Percentiles rank a stretch among this genome's conserved stretches.
phyloP scores from a whole-genome alignment of 2,113 vertebrate species.

The Brevimyrus niger region DNA sequence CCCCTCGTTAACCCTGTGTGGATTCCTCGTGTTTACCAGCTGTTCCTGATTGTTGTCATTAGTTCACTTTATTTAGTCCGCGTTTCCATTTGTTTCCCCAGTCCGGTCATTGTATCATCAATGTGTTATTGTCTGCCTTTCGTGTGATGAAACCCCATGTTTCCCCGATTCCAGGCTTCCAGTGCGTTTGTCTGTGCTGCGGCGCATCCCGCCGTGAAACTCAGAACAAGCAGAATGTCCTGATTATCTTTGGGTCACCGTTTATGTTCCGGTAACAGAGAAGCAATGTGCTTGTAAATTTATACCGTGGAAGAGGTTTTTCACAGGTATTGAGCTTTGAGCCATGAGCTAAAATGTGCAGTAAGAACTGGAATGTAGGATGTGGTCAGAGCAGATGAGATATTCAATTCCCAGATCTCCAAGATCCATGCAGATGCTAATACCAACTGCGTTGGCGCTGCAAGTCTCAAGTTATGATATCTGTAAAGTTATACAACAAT shows the following conservation, averaged over 20 bases:
- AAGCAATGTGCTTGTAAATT: neutral
- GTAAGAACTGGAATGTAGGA: neutral
- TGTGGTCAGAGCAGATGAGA: neutral
- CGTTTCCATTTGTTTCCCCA: no score
- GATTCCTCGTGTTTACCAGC: no score
- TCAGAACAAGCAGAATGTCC: neutral
- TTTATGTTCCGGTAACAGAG: neutral
- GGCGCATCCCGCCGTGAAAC: no score
- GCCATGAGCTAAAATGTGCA: neutral
- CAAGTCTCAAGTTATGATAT: neutral
- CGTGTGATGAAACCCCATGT: no score
- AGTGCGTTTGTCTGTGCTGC: no score
- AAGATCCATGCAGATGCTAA: neutral
- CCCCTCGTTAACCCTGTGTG: no score
- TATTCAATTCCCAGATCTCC: neutral
- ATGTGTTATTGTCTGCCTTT: no score
- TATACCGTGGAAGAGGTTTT: neutral
- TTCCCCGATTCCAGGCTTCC: no score
- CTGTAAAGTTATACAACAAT: neutral
- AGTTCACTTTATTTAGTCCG: no score
- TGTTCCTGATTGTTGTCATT: no score
- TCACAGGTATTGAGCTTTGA: neutral
- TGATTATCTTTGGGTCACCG: neutral
- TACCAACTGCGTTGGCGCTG: neutral
- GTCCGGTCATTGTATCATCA: no score